Conservation (phyloP, 2,888 invertebrate species). For the Polydrusus pterygomalis region DNA sequence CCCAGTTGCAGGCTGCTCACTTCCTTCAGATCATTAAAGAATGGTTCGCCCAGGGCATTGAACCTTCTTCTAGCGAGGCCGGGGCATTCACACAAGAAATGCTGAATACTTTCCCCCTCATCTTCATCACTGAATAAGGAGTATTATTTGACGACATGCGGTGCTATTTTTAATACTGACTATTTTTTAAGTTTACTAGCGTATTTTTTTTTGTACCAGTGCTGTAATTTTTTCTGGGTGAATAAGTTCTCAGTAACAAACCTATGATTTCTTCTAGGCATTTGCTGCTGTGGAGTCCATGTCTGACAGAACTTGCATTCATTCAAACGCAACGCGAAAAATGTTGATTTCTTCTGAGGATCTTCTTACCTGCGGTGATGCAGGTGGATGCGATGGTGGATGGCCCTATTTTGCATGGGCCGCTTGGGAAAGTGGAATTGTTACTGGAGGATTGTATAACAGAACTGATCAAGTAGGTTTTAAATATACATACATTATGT, state of each 20-base stretch:
- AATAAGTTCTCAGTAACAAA: not conserved
- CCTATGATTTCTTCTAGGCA: slow-evolving; percentile 73
- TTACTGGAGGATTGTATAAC: slow-evolving; percentile 86
- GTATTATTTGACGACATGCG: too few species aligned
- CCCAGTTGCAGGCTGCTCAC: too few species aligned
- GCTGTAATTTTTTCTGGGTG: not conserved
- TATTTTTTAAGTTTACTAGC: too few species aligned
- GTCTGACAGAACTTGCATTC: slow-evolving; percentile 69
- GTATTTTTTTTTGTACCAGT: too few species aligned
- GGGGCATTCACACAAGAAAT: too few species aligned
- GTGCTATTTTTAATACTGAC: too few species aligned
- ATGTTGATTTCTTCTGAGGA: slow-evolving; percentile 45
- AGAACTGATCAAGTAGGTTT: slow-evolving; percentile 31
- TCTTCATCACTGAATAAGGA: too few species aligned
- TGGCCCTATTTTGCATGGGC: slow-evolving; percentile 86
- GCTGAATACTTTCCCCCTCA: too few species aligned
- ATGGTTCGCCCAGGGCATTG: too few species aligned
- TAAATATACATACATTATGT: too few species aligned
- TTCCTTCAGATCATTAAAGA: too few species aligned
- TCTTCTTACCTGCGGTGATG: slow-evolving; percentile 29
- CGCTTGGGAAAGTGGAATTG: slow-evolving; percentile 88
- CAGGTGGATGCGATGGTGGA: slow-evolving; percentile 80
- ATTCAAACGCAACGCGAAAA: slow-evolving; percentile 43
- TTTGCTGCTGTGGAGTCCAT: slow-evolving; percentile 92
- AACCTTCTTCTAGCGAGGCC: too few species aligned